Base-by-base conservation (phyloP, 2,113 vertebrate species). In the Australoheros scitulus region DNA sequence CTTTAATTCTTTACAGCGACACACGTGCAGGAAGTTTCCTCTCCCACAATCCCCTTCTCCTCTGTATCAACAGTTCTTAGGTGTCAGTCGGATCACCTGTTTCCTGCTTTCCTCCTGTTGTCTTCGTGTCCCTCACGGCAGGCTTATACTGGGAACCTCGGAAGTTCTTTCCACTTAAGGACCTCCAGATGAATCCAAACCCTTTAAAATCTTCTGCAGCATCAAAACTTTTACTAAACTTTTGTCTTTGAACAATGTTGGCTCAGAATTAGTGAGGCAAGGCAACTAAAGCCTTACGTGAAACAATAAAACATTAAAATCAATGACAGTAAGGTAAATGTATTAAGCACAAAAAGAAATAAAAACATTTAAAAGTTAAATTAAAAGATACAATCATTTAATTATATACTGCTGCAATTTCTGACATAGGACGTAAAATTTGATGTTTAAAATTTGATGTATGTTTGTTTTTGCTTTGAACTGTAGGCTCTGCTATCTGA, bases 51-150 rank as follows among this genome's bases (percentile, higher is more conserved):
- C 60, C 76, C 29, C 76, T 13, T 82, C 26, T 87, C 29, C 60
- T 24, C 50, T 61, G 34, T 50, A 26, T 65, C 63, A 77, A 80
- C 89, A 77, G 41, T 20, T 57, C 70, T 87, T 15, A 29, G 70
- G 60, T 89, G 72, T 80, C 80, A 79, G 6, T 3, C 29, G 78
- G 24, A 43, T 88, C 85, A 84, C 76, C 88, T 85, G 84, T 59
- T 91, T 89, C 85, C 74, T 70, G 85, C 80, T 75, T 83, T 81
- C 52, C 22, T 78, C 76, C 1, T 15, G 24, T 58, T 58, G 82
- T 68, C 59, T 59, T 80, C 41, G 29, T 29, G 56, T 59, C 13
- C 43, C 60, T 76, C 82, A 74, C 1, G 11, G 7, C n/a, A 13
- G 17, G 29, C 2, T 70, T 34, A 38, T 52, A 36, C 38, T 41